These are phyloP conservation scores for Lasioglossum baleicum DNA, from an alignment of 1,140 invertebrate species.

Conservation along the genomic window DNA sequence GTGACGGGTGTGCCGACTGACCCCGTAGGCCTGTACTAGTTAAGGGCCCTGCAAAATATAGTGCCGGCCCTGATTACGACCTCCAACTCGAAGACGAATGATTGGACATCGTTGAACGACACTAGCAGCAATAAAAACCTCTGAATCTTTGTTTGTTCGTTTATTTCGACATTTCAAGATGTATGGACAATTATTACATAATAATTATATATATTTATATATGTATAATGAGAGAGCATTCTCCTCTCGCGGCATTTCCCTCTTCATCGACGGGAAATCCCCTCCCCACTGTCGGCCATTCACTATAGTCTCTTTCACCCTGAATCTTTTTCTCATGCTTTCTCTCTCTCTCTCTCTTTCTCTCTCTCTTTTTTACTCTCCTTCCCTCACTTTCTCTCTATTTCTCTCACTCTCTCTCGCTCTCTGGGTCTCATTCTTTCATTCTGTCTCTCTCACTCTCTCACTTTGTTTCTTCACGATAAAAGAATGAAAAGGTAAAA, in stretches of 20 bases:
- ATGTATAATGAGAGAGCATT: slow-evolving; percentile 70
- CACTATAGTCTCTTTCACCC: slow-evolving; percentile 37
- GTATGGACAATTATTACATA: slow-evolving; percentile 80
- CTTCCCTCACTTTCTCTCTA: neutral
- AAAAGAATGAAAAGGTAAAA: slow-evolving; percentile 44
- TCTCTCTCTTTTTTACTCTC: slow-evolving; percentile 11
- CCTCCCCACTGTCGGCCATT: slow-evolving; percentile 52
- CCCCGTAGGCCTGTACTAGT: too few relatives aligned
- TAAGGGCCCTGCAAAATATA: too few relatives aligned
- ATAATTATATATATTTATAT: slow-evolving; percentile 79
- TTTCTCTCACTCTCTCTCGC: slow-evolving; percentile 22
- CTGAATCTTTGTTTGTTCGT: slow-evolving; percentile 72
- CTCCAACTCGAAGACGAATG: too few relatives aligned
- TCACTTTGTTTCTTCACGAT: slow-evolving; percentile 29
- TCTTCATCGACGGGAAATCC: neutral
- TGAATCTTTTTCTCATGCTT: slow-evolving; percentile 4
- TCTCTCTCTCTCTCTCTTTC: slow-evolving; percentile 20
- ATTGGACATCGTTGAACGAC: too few relatives aligned
- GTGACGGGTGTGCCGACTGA: too few relatives aligned
- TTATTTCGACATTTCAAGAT: slow-evolving; percentile 79
- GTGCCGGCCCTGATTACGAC: too few relatives aligned
- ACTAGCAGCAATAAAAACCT: neutral
- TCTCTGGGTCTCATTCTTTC: neutral
- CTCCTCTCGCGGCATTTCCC: slow-evolving; percentile 56
- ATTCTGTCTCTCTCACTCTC: slow-evolving; percentile 19